phyloP scores from a whole-genome alignment of 2,113 vertebrate species.

The Amblyopsis rosae region DNA sequence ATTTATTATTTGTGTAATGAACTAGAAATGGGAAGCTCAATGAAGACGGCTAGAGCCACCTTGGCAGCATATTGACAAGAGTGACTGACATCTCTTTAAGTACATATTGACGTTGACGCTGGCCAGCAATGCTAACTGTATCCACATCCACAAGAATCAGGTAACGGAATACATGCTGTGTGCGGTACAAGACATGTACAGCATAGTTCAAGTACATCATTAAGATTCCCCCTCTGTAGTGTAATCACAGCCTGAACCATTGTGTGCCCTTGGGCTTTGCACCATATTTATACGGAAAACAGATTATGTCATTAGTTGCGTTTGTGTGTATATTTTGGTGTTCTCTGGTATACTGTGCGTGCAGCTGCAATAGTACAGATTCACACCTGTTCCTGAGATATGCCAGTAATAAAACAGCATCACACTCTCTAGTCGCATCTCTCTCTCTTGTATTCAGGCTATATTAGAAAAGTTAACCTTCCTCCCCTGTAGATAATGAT shows the following conservation, averaged over 20 bases:
- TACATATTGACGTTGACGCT: not conserved
- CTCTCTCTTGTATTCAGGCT: conserved; percentile 62
- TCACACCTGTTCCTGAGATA: conserved; percentile 32
- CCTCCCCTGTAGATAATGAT: conserved; percentile 74
- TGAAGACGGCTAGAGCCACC: conserved; percentile 6
- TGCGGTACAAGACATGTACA: conserved; percentile 12
- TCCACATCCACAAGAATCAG: conserved; percentile 1
- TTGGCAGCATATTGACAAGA: conserved; percentile 21
- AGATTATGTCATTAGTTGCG: conserved; percentile 43
- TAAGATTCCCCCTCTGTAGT: conserved; percentile 4
- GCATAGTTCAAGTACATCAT: conserved; percentile 31
- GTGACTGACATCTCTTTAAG: not conserved
- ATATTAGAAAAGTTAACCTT: conserved; percentile 75
- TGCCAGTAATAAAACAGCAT: conserved; percentile 54
- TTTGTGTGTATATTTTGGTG: conserved; percentile 19
- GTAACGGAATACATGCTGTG: not conserved
- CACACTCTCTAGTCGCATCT: conserved; percentile 50
- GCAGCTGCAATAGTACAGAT: conserved; percentile 3
- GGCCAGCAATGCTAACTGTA: conserved; percentile 19
- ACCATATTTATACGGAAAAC: conserved; percentile 33
- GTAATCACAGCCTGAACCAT: conserved; percentile 43
- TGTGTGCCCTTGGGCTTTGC: conserved; percentile 21
- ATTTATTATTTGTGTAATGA: not conserved
- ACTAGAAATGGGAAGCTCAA: not conserved
- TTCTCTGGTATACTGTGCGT: conserved; percentile 23